A percentile compares a stretch with the other conserved stretches of the same genome.
These are phyloP conservation scores for Drosophila bifasciata DNA, from an alignment of 1,140 invertebrate genomes.

Conservation along the genomic window DNA sequence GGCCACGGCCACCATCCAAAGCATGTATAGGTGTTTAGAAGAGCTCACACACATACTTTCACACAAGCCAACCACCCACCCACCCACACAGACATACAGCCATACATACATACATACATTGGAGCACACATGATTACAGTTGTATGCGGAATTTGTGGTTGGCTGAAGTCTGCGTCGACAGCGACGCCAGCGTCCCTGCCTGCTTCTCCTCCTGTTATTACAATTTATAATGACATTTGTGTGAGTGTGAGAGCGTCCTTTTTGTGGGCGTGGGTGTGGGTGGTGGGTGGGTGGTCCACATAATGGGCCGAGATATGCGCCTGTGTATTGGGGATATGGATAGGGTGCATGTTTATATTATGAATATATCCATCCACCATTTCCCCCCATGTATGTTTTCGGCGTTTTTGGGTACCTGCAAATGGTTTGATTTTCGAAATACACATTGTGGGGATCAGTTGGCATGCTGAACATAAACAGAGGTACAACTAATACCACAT, in stretches of 20 bases:
- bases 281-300: slow-evolving; percentile 22
- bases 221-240: slow-evolving; percentile 83
- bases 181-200: slow-evolving; percentile 58
- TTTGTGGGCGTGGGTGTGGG: slow-evolving; percentile 30
- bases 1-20: slow-evolving; percentile 20
- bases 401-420: too few relatives aligned
- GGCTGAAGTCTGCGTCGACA: slow-evolving; percentile 54
- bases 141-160: slow-evolving; percentile 82
- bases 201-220: slow-evolving; percentile 69
- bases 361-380: slow-evolving; percentile 63
- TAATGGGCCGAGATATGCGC: slow-evolving; percentile 66
- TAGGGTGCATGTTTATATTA: slow-evolving; percentile 71
- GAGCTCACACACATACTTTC: slow-evolving; percentile 7
- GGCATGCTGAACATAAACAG: too few relatives aligned
- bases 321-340: slow-evolving; percentile 70
- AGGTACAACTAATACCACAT: too few relatives aligned
- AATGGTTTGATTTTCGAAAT: too few relatives aligned
- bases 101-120: slow-evolving; percentile 55
- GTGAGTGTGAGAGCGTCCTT: slow-evolving; percentile 43
- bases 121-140: slow-evolving; percentile 80
- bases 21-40: slow-evolving; percentile 76
- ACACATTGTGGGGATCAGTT: too few relatives aligned
- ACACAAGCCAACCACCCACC: too few relatives aligned
- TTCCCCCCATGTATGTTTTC: slow-evolving; percentile 23
- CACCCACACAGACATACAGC: slow-evolving; percentile 17